Evolutionary conservation across 2,113 vertebrate genomes (phyloP), one percentile per base, ranked within the genome.

Genomic region (Chaetura pelagica): DNA sequence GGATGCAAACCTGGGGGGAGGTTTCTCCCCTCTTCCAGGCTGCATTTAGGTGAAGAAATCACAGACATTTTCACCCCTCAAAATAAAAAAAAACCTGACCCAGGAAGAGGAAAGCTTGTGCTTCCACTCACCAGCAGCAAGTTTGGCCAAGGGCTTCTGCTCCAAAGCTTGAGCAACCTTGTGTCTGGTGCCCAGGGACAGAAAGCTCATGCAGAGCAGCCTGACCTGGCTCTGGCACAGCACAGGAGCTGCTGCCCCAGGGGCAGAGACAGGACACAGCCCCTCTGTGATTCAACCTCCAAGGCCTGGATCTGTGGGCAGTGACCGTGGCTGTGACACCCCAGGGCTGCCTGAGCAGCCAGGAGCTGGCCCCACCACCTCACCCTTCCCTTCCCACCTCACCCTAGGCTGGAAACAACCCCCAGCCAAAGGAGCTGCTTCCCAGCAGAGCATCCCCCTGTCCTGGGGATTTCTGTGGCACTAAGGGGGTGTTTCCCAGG

Each of bases 1-100:
- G n/a, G n/a, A n/a, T n/a, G n/a, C 13, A 82, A 67, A 49, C 1
- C 2, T 59, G 38, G 0, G 1, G 5, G 11, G 34, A 58, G 6
- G 12, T 19, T 80, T 62, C 14, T 29, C 6, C 6, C 11, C 18
- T 67, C 26, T 59, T 18, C 38, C 29, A 35, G 46, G 16, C 10
- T 24, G 6, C 10, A 30, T 10, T 40, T 24, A 55, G 30, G 58
- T 34, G 30, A n/a, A 66, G 69, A 76, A 81, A 32, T 0, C 6
- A 27, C 24, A 20, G 59, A 44, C 24, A 44, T 73, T 88, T 76
- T 59, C 38, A 72, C 16, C 8, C 24, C 49, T 15, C 12, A 16
- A 23, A 35, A 24, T 38, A 38, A 38, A 38, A 38, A 6, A 12
- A 5, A 22, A 34, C 19, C n/a, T n/a, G 27, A 35, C 44, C 61